Base-by-base conservation (phyloP, 1,140 invertebrate species). In the Drosophila hydei region DNA sequence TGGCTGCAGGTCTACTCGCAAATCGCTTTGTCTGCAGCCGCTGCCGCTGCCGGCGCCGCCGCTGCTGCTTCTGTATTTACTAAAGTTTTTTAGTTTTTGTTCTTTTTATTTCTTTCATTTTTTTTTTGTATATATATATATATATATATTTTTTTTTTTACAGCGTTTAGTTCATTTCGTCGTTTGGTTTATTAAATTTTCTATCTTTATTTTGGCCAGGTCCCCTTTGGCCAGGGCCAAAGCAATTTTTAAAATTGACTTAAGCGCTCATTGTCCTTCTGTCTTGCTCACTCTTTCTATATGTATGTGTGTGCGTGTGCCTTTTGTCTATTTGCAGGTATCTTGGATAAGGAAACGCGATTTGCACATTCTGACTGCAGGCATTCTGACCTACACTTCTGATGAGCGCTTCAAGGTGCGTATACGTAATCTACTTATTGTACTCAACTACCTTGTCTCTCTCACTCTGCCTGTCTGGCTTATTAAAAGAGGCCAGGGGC, bases 321-420 rank as follows among this genome's bases (percentile, higher is more conserved):
- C 63, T 43, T 70, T 12, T 43, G 1, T 72, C 48, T 72, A 50
- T 73, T 71, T 77, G 45, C 73, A 96, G 95, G 95, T 96, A 51
- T 96, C 95, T 30, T 96, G 95, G 95, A 96, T 96, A 74, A 92
- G 95, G 51, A 95, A 95, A 91, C 92, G 94, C 63, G 95, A 96
- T 92, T 92, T 96, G 48, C 95, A 96, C 91, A 96, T 96, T 79
- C 91, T 96, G 73, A 96, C 95, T 40, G 95, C 95, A 27, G 95
- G 95, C 79, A 93, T 94, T 69, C 91, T 94, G 79, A 96, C 95
- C 52, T 96, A 96, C 91, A 96, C 95, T 47, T 95, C 94, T 84
- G 95, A 96, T 91, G 94, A 94, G 75, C 93, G 95, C 84, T 96
- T 96, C 91, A 89, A 92, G 64, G 96, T 91, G 76, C 71, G 80